Conservation (phyloP, 1,140 invertebrate genomes). For the Tribolium madens region DNA sequence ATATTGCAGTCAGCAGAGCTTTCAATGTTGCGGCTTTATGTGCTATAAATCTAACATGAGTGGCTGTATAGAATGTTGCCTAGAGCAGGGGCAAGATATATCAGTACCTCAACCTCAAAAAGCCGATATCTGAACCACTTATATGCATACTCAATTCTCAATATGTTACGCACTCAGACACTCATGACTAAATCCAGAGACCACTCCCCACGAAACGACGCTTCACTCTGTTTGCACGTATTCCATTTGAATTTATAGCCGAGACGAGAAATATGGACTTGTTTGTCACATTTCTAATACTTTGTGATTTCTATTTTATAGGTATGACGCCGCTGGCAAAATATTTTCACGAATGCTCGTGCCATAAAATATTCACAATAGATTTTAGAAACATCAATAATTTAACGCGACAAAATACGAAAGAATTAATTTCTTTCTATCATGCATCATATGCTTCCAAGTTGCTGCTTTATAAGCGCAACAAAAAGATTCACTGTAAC, state of each 20-base stretch:
- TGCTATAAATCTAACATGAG: slow-evolving; percentile 55
- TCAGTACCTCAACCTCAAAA: slow-evolving; percentile 46
- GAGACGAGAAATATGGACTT: slow-evolving; percentile 15
- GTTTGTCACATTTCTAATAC: slow-evolving; percentile 13
- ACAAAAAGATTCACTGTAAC: not conserved
- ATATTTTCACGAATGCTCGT: not conserved
- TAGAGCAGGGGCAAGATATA: slow-evolving; percentile 46
- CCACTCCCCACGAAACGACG: not conserved
- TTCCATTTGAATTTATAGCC: not conserved
- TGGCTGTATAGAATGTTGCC: slow-evolving; percentile 51
- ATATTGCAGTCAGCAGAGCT: slow-evolving; percentile 52
- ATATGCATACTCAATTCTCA: slow-evolving; percentile 46
- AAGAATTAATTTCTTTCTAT: not conserved
- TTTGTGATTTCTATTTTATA: slow-evolving; percentile 11
- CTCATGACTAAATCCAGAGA: slow-evolving; percentile 19
- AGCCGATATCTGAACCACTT: slow-evolving; percentile 47
- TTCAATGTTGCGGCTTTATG: slow-evolving; percentile 53
- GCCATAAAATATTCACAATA: not conserved
- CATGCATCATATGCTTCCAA: not conserved
- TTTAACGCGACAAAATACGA: not conserved
- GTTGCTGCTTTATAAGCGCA: not conserved
- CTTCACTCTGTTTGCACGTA: not conserved
- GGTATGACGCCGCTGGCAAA: not conserved
- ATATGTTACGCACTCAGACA: slow-evolving; percentile 45
- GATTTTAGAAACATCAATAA: not conserved